phyloP scores from a whole-genome alignment of 2,888 invertebrate species.

The Antheraea yamamai region DNA sequence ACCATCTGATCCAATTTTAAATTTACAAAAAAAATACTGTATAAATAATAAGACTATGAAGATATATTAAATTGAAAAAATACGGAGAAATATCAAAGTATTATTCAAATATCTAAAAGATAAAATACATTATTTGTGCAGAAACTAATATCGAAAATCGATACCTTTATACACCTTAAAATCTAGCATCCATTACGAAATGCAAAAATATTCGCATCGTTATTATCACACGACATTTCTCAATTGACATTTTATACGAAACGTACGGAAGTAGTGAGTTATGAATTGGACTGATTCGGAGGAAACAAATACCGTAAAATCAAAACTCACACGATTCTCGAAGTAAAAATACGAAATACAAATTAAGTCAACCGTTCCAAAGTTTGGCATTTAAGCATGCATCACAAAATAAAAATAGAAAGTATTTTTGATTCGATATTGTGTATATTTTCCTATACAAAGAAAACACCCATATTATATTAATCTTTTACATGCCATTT shows the following conservation, averaged over 20 bases:
- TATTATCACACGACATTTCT: constrained; percentile 59
- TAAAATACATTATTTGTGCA: constrained; percentile 8
- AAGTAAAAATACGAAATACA: constrained; percentile 1
- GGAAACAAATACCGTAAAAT: constrained; percentile 30
- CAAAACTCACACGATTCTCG: constrained; percentile 31
- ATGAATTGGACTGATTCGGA: constrained; percentile 29
- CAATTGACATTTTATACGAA: constrained; percentile 63
- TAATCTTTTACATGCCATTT: neutral
- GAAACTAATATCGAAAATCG: constrained; percentile 30
- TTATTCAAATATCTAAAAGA: constrained; percentile 10
- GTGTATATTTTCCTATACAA: neutral
- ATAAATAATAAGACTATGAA: too few relatives aligned
- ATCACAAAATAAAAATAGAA: neutral
- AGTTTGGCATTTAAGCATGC: neutral
- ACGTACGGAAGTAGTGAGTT: constrained; percentile 55
- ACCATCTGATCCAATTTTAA: too few relatives aligned
- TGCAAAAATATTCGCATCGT: constrained; percentile 50
- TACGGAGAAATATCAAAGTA: constrained; percentile 25
- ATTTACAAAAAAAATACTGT: too few relatives aligned
- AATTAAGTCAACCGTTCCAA: neutral
- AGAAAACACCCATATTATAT: neutral
- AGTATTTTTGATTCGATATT: neutral
- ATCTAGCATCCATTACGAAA: constrained; percentile 53
- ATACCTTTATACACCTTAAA: constrained; percentile 40
- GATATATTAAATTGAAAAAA: neutral